Base-by-base conservation (phyloP, 2,888 invertebrate genomes). In the Ectemnius lituratus region DNA sequence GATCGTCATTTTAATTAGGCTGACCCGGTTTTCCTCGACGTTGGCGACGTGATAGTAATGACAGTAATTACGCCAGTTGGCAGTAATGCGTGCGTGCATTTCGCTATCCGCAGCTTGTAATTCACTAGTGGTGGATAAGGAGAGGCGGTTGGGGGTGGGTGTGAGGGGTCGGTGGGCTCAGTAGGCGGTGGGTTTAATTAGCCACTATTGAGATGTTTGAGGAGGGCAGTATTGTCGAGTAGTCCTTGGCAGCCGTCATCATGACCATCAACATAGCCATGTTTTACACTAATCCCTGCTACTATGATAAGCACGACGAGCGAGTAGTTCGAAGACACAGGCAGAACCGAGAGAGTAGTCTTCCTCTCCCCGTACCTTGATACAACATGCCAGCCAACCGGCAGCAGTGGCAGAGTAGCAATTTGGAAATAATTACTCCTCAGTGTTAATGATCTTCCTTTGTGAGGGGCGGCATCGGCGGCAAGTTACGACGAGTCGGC, bases 191-290 rank as follows among this genome's bases (percentile, higher is more conserved):
- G 52, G n/a, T 52, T 52, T 52, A 52, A 52, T 83, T 78, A 75
- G 76, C 64, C 65, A 69, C 73, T 71, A 83, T 84, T 77, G 83
- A 83, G 75, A 80, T 75, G 70, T 78, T 67, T 70, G 64, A 69
- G 58, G 73, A 79, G 73, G 11, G 57, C 16, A n/a, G 20, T 11
- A 4, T 18, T 58, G 37, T 37, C 37, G 37, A 37, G 37, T 37
- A 37, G 37, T 52, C 18, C 18, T 18, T 18, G 16, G 16, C 16
- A 52, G n/a, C 16, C 52, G 52, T n/a, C 52, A 52, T 52, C 18
- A 52, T n/a, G 16, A 13, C 13, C 52, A 37, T 37, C 37, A 37
- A 37, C 8, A 6, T 8, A 8, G 8, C 37, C 8, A 37, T 37
- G 37, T 27, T 14, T 58, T 14, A 14, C 58, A 27, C 58, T 20